Evolutionary conservation across 2,888 invertebrate species (phyloP), one percentile per base, ranked within the genome.

Genomic region (Harpalus rubripes): DNA sequence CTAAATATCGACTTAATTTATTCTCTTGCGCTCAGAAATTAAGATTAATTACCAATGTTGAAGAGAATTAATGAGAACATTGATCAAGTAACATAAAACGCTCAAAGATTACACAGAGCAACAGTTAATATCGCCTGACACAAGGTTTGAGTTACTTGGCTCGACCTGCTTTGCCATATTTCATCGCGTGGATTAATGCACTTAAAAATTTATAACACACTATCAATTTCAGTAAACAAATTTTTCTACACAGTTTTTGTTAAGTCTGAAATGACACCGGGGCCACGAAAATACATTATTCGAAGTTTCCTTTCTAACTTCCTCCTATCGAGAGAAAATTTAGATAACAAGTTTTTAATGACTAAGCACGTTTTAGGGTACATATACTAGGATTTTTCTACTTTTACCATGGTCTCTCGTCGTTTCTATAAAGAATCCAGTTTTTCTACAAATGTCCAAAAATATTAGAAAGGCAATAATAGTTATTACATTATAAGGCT

Each of bases 1-100:
- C 41, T 56, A 68, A 65, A 81, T 56, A 74, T 82, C 82, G 58
- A 82, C 82, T 82, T 82, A 82, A 82, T 82, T 82, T 82, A 82
- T 82, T 82, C 82, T 68, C 74, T 44, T 18, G 72, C n/a, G 72
- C 44, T 68, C 15, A 52, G 58, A 74, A 82, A 82, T 82, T 82
- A 82, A 82, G 82, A 82, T 82, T 68, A 72, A 82, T 82, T 72
- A 59, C 72, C 72, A 32, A 58, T 58, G 82, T 72, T 82, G 32
- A 72, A 74, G 52, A 63, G 61, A 76, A 83, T 83, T 83, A 83
- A 83, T 83, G 83, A 61, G 76, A 74, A 76, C 83, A 83, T 83
- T 83, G 83, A 83, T 83, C 83, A 83, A 83, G 76, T 58, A 83
- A 83, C 76, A 83, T 83, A 61, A 76, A 61, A 74, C 63, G 61